Evolutionary conservation across 2,888 invertebrate species (phyloP).

Genomic region (Tachystola acroxantha): DNA sequence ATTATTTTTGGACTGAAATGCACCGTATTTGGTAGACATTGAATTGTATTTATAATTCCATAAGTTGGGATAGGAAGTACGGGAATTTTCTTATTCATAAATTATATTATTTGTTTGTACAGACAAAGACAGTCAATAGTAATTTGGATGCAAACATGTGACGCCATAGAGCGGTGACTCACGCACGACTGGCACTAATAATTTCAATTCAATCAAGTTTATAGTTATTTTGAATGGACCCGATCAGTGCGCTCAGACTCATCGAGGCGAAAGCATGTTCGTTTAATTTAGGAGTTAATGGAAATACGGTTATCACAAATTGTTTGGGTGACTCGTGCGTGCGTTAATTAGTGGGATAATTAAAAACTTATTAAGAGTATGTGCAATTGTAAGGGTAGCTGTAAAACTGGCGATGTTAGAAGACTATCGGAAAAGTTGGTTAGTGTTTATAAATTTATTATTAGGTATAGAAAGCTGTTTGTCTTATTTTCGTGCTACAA

Average conservation of each 20-base stretch:
- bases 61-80: no score
- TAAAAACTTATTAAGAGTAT: no score
- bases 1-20: no score
- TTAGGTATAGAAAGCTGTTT: no score
- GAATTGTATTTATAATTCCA: no score
- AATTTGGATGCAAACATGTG: not conserved
- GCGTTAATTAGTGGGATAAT: no score
- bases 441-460: conserved; percentile 14
- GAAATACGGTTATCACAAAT: no score
- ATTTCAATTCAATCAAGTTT: conserved; percentile 26
- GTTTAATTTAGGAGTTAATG: conserved; percentile 12
- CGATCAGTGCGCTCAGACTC: conserved; percentile 34
- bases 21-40: no score
- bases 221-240: conserved; percentile 30
- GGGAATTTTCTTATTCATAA: no score
- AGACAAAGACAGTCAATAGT: no score
- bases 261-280: conserved; percentile 29
- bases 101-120: no score
- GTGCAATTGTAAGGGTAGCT: conserved; percentile 32
- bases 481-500: no score
- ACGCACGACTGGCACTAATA: conserved; percentile 33
- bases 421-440: conserved; percentile 25
- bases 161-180: conserved; percentile 24
- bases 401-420: conserved; percentile 20
- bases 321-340: not conserved